Conservation (phyloP, 2,888 invertebrate genomes). For the Thumatha senex region DNA sequence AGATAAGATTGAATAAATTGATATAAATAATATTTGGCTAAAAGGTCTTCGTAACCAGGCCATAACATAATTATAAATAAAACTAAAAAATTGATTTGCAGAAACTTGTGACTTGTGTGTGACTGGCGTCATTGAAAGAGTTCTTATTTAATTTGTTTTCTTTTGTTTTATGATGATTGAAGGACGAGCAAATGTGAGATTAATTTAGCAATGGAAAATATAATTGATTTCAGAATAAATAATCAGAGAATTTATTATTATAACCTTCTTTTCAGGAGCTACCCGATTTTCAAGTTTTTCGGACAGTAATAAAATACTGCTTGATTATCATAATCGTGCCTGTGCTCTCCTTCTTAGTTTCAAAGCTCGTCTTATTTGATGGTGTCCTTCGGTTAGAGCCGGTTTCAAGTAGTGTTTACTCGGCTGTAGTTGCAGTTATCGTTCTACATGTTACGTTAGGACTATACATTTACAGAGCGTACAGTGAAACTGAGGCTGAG, state of each 20-base stretch:
- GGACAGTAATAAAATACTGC: slow-evolving; percentile 90
- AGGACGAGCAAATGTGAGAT: slow-evolving; percentile 79
- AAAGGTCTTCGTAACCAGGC: too few species aligned
- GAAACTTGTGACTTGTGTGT: background rate
- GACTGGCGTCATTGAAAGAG: slow-evolving; percentile 22
- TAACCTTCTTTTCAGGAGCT: slow-evolving; percentile 77
- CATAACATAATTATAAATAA: too few species aligned
- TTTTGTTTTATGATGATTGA: slow-evolving; percentile 76
- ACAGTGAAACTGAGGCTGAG: slow-evolving; percentile 83
- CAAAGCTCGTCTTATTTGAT: slow-evolving; percentile 88
- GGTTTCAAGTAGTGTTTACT: slow-evolving; percentile 89
- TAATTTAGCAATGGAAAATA: slow-evolving; percentile 1
- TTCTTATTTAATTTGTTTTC: slow-evolving; percentile 51
- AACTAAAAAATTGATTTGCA: too few species aligned
- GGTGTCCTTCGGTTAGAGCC: slow-evolving; percentile 80
- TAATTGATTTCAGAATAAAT: background rate
- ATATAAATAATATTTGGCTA: too few species aligned
- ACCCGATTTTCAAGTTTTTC: slow-evolving; percentile 88
- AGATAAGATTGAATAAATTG: too few species aligned
- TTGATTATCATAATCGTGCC: slow-evolving; percentile 90
- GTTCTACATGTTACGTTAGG: slow-evolving; percentile 90
- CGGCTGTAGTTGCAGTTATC: slow-evolving; percentile 89
- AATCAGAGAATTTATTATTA: background rate
- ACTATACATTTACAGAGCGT: slow-evolving; percentile 90
- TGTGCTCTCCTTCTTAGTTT: slow-evolving; percentile 88